Percentiles rank a stretch among this genome's conserved stretches.
phyloP scores from a whole-genome alignment of 2,113 vertebrate species.

The Vidua chalybeata region DNA sequence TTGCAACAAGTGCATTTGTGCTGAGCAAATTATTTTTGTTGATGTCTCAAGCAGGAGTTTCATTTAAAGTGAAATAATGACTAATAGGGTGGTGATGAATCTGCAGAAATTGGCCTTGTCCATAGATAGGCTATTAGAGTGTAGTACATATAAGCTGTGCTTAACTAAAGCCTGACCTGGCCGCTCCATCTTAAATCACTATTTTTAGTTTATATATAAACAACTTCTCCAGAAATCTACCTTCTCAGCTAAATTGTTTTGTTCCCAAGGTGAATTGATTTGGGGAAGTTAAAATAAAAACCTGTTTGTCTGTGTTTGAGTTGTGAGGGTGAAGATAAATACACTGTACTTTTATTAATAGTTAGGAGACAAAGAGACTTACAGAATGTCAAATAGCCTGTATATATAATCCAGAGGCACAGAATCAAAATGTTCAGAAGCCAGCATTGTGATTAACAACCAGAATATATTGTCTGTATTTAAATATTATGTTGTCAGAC shows the following conservation, averaged over 20 bases:
- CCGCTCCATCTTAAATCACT: background rate
- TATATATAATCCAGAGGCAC: background rate
- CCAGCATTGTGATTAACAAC: background rate
- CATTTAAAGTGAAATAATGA: constrained; percentile 30
- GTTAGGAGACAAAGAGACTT: background rate
- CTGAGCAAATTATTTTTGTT: constrained; percentile 7
- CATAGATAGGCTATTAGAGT: background rate
- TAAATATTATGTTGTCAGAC: background rate
- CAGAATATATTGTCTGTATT: background rate
- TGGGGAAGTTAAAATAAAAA: constrained; percentile 40
- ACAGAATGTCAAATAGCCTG: background rate
- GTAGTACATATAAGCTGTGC: background rate
- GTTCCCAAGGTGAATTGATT: constrained; percentile 45
- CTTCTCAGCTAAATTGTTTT: background rate
- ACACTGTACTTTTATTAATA: background rate
- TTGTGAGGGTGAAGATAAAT: constrained; percentile 37
- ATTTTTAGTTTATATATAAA: constrained; percentile 22
- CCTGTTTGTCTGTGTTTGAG: background rate
- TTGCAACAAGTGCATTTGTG: background rate
- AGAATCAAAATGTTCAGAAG: background rate
- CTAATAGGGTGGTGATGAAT: background rate
- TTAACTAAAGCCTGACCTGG: background rate
- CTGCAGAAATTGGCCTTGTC: constrained; percentile 6
- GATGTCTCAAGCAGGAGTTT: background rate
- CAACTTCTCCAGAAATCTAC: background rate